Conservation (phyloP, 2,113 vertebrate genomes). For the Lontra canadensis region DNA sequence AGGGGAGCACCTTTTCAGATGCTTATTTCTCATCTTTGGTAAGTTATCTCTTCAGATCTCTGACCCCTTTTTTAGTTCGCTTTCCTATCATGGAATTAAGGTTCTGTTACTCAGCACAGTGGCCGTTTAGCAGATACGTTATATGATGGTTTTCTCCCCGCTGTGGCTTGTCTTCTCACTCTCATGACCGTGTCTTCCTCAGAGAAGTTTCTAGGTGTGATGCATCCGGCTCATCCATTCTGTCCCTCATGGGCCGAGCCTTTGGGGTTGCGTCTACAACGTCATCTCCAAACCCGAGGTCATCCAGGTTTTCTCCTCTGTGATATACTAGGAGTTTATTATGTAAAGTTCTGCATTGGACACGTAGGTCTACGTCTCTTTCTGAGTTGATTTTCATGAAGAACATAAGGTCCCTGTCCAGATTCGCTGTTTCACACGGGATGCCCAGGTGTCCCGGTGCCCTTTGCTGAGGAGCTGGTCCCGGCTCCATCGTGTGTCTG, state of each 20-base stretch:
- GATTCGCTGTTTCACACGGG: rapidly evolving
- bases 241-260: rapidly evolving
- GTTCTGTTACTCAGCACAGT: rapidly evolving
- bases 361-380: rapidly evolving
- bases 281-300: rapidly evolving
- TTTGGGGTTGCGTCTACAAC: rapidly evolving
- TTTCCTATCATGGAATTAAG: background rate
- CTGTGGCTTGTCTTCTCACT: background rate
- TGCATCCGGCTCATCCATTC: rapidly evolving
- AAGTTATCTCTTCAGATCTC: background rate
- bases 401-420: too few relatives aligned
- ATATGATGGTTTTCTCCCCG: too few relatives aligned
- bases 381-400: background rate
- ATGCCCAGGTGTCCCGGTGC: rapidly evolving
- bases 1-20: rapidly evolving
- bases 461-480: rapidly evolving
- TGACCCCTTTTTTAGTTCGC: background rate
- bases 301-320: rapidly evolving
- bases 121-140: rapidly evolving
- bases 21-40: background rate
- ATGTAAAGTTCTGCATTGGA: background rate
- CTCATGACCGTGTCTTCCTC: background rate
- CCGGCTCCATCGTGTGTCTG: background rate
- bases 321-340: background rate
- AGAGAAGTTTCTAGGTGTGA: background rate